Evolutionary conservation across 2,797 vertebrate genomes (phyloP), one percentile per base, ranked within the genome.

Genomic region (Cyprinella venusta): DNA sequence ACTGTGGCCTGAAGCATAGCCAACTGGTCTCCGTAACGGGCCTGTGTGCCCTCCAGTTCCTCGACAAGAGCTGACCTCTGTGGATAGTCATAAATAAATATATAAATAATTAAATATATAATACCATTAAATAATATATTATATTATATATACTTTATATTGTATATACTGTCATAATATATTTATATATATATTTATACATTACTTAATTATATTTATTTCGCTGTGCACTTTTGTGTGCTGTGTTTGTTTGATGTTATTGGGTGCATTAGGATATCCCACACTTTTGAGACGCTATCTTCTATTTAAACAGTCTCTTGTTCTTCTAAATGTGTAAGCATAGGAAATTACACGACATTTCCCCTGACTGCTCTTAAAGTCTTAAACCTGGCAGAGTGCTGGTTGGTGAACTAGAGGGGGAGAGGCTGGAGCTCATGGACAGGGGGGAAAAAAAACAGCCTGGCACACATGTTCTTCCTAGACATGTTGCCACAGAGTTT

Each of bases 1-100:
- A 98, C 96, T 87, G 94, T 90, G 0, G 8, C 74, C 91, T 98
- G 97, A 38, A 93, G 83, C 4, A 59, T 2, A n/a, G 88, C 74
- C 76, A 94, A 90, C 80, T 89, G 70, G 79, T 65, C 77, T 3
- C 88, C 9, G 26, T 90, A 94, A 6, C 85, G 84, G 0, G 0
- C 9, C 67, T 92, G 85, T 56, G 90, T 93, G 0, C 94, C 93
- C 19, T 52, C 72, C 8, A 94, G 81, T 1, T 89, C 92, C 3
- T 26, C 63, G 42, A 94, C 93, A 80, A 93, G 85, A 2, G 90
- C 48, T 0, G 63, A 45, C 91, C 90, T 94, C 94, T 95, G 88
- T 86, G 0, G n/a, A 76, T 15, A 30, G 15, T 48, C 45, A 48
- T 48, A 48, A 2, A 48, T 45, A 45, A 4, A 13, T 13, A 45